A percentile compares a stretch with the other conserved stretches of the same genome.
These are phyloP conservation scores for Ptycholaimellus sp. DNA, from an alignment of 2,888 invertebrate species.

Conservation along the genomic window DNA sequence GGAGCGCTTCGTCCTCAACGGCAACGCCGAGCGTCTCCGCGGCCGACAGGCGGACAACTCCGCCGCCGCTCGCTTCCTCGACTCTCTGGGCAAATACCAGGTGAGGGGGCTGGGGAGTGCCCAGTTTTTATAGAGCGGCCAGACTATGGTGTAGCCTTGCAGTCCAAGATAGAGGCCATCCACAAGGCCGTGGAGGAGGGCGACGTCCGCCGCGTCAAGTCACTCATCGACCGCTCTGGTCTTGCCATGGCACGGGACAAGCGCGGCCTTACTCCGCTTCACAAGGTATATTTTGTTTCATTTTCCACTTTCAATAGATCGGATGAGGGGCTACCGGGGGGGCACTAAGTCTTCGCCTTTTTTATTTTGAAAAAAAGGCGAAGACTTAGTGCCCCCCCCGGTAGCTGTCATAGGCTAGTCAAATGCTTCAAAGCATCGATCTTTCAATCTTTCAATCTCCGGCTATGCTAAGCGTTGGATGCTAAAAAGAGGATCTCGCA, in stretches of 20 bases:
- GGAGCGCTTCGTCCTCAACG: conserved; percentile 18
- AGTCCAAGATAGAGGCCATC: conserved; percentile 69
- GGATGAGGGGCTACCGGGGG: neutral
- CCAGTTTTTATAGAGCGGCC: conserved; percentile 10
- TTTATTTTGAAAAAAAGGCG: too few relatives aligned
- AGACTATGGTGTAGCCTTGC: conserved; percentile 15
- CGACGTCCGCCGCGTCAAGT: conserved; percentile 52
- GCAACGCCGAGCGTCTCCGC: conserved; percentile 33
- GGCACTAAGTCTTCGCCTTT: too few relatives aligned
- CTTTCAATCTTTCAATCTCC: too few relatives aligned
- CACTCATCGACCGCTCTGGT: conserved; percentile 41
- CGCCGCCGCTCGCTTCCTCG: conserved; percentile 59
- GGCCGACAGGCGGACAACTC: conserved; percentile 59
- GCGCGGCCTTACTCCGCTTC: conserved; percentile 32
- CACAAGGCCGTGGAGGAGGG: conserved; percentile 63
- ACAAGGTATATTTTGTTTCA: too few relatives aligned
- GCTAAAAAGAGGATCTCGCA: too few relatives aligned
- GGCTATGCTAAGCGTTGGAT: too few relatives aligned
- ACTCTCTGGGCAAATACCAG: conserved; percentile 64
- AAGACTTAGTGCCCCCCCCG: too few relatives aligned
- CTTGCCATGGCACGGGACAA: conserved; percentile 57
- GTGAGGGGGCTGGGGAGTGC: conserved; percentile 30
- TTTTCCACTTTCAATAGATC: neutral
- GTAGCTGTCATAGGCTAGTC: too few relatives aligned
- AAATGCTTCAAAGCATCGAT: too few relatives aligned